Conservation (phyloP, 2,113 vertebrate species). For the Gopherus flavomarginatus region DNA sequence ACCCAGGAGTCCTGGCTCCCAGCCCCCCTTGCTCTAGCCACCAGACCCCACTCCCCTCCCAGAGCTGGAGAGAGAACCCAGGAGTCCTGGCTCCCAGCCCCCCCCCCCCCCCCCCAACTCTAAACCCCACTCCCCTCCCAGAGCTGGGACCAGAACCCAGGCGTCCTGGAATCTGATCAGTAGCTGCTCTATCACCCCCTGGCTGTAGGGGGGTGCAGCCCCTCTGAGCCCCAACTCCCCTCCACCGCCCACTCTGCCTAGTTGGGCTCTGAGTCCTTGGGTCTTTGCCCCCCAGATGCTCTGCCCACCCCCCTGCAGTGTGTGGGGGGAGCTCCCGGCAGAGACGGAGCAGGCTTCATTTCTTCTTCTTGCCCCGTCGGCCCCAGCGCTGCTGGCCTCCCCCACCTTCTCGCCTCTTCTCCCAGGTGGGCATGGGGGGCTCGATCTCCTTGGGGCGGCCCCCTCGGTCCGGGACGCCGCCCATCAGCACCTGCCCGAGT, state of each 20-base stretch:
- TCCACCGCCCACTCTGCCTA: no score
- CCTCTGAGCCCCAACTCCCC: not conserved
- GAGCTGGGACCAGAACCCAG: not conserved
- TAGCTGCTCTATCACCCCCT: no score
- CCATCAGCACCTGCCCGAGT: conserved; percentile 83
- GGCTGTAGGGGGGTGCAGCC: not conserved
- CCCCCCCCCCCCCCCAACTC: no score
- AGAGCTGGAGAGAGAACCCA: no score
- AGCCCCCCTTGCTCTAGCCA: not conserved
- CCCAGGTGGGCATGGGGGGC: conserved; percentile 87
- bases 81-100: no score
- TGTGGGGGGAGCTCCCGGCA: not conserved
- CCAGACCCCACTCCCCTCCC: not conserved
- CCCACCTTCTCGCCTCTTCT: conserved; percentile 73
- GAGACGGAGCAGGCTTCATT: conserved; percentile 17
- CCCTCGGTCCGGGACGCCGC: conserved; percentile 87
- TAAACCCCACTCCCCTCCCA: not conserved
- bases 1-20: not conserved
- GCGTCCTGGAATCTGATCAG: not conserved
- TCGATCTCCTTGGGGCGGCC: conserved; percentile 89
- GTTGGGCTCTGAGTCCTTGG: not conserved
- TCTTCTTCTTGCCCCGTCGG: conserved; percentile 69
- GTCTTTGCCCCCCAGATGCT: not conserved
- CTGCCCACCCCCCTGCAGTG: not conserved
- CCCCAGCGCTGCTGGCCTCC: conserved; percentile 35